These are phyloP conservation scores for Actinostola sp. DNA, from an alignment of 92 coral and sea anemone genomes.

Conservation along the genomic window DNA sequence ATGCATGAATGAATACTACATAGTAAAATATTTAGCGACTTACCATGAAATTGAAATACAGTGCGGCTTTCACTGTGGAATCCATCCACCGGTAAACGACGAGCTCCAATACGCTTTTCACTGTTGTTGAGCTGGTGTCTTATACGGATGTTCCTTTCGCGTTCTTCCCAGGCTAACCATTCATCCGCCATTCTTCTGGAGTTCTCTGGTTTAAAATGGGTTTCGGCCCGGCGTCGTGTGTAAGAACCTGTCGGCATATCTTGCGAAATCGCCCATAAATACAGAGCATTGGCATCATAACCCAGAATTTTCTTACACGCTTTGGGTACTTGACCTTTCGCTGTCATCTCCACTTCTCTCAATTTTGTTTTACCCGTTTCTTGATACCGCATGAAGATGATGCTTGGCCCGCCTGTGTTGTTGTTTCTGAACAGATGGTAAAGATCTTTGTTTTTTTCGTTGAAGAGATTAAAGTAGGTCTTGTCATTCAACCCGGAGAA, in stretches of 20 bases:
- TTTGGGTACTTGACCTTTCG: slow-evolving; percentile 37
- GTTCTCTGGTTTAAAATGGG: slow-evolving; percentile 35
- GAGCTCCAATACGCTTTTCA: slow-evolving; percentile 6
- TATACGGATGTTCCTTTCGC: slow-evolving; percentile 4
- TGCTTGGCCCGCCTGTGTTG: too few relatives aligned
- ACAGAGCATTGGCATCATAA: slow-evolving; percentile 51
- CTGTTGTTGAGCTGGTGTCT: slow-evolving; percentile 10
- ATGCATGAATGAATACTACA: too few relatives aligned
- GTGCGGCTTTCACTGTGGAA: background rate
- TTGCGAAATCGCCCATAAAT: slow-evolving; percentile 27
- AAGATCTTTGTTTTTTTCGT: slow-evolving; percentile 40
- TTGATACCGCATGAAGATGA: too few relatives aligned
- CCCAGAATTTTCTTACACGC: slow-evolving; percentile 37
- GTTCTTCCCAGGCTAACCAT: slow-evolving; percentile 52
- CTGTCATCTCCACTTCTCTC: slow-evolving; percentile 50
- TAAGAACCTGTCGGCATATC: slow-evolving; percentile 47
- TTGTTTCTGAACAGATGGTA: slow-evolving; percentile 41
- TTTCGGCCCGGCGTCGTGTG: slow-evolving; percentile 18
- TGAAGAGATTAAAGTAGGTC: slow-evolving; percentile 15
- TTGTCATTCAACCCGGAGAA: slow-evolving; percentile 23
- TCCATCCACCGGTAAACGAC: slow-evolving; percentile 15
- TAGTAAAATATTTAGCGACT: too few relatives aligned
- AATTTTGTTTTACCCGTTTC: too few relatives aligned
- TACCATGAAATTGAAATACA: slow-evolving; percentile 16
- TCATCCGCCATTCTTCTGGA: slow-evolving; percentile 18